These are phyloP conservation scores for Apolygus lucorum DNA, from an alignment of 1,140 invertebrate genomes.

Conservation along the genomic window DNA sequence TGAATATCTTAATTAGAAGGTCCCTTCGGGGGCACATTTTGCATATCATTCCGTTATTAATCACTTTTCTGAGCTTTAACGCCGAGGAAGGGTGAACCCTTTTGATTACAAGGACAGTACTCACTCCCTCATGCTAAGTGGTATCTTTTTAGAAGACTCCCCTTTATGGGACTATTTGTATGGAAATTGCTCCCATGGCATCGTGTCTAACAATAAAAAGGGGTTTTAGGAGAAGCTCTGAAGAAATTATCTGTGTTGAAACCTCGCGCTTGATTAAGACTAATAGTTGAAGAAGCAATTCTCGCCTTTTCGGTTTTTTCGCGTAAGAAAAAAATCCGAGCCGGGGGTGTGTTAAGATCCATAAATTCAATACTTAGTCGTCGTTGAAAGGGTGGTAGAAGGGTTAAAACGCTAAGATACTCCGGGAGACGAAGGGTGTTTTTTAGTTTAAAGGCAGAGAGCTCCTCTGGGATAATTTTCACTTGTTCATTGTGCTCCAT, in stretches of 20 bases:
- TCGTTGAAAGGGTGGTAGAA: conserved; percentile 2
- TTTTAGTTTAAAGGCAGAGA: not conserved
- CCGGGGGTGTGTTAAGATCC: conserved; percentile 24
- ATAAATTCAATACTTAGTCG: conserved; percentile 26
- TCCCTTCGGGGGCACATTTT: not conserved
- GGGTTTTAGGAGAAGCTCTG: conserved; percentile 3
- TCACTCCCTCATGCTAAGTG: not conserved
- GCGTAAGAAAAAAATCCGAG: not conserved
- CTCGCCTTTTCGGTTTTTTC: not conserved
- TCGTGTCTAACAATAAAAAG: conserved; percentile 20
- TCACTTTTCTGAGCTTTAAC: not conserved
- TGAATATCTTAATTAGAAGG: not conserved
- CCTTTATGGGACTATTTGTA: conserved; percentile 4
- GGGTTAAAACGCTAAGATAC: not conserved
- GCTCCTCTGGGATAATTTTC: conserved; percentile 18
- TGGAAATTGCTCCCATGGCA: conserved; percentile 8
- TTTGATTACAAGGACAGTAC: conserved; percentile 9
- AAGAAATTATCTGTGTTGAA: conserved; percentile 15
- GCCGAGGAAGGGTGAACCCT: not conserved
- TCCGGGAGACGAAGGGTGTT: not conserved
- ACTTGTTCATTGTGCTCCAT: conserved; percentile 28
- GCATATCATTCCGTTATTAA: conserved; percentile 16
- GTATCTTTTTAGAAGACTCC: conserved; percentile 1
- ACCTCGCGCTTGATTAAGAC: conserved; percentile 24
- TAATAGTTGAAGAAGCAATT: conserved; percentile 25